Percentiles rank a stretch among this genome's conserved stretches.
These are phyloP conservation scores for Andinoacara biseriatus DNA, from an alignment of 2,113 vertebrate genomes.

Conservation along the genomic window DNA sequence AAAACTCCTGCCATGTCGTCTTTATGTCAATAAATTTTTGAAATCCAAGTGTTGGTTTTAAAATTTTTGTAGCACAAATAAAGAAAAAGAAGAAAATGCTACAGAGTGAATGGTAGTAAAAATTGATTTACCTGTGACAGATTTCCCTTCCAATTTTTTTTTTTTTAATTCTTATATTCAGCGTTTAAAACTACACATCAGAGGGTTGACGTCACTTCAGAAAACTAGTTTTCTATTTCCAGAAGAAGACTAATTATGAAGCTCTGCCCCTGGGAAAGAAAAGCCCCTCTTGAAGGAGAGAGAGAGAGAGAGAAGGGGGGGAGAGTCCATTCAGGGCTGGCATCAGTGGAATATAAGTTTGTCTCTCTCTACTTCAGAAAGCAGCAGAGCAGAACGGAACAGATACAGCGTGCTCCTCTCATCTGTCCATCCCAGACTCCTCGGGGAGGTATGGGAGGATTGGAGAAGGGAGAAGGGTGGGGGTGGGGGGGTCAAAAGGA, in stretches of 20 bases:
- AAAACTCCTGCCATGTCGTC: not conserved
- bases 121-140: conserved; percentile 18
- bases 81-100: not conserved
- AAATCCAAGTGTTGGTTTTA: not conserved
- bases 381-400: conserved; percentile 73
- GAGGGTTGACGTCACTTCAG: conserved; percentile 67
- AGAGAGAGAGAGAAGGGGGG: conserved; percentile 50
- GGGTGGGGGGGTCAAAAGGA: conserved; percentile 25
- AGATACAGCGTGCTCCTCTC: conserved; percentile 72
- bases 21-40: not conserved
- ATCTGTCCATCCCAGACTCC: conserved; percentile 74
- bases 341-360: conserved; percentile 69
- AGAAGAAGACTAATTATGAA: conserved; percentile 77
- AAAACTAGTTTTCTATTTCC: conserved; percentile 79
- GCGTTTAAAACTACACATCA: conserved; percentile 45
- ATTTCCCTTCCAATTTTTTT: conserved; percentile 28
- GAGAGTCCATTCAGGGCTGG: conserved; percentile 61
- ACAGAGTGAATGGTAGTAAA: not conserved
- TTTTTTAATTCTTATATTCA: conserved; percentile 35
- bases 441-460: conserved; percentile 55
- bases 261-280: conserved; percentile 70
- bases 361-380: conserved; percentile 68
- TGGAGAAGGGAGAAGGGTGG: conserved; percentile 12
- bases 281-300: conserved; percentile 65
- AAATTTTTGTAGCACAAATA: not conserved